Percentiles rank a stretch among this genome's conserved stretches.
Conservation (phyloP, 1,140 invertebrate genomes). For the Drosophila kohkoa region DNA sequence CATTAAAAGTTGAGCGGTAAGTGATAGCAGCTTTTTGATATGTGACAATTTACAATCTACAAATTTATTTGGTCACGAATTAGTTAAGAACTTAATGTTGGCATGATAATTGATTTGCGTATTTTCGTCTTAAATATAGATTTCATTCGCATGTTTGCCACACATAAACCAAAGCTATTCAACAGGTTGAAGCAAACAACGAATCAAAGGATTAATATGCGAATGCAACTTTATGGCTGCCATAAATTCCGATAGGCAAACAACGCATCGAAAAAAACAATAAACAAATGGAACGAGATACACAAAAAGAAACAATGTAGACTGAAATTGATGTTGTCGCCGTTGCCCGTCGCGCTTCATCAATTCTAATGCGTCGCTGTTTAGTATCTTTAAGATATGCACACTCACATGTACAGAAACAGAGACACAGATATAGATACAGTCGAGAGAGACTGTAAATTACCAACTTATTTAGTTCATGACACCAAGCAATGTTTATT, state of each 20-base stretch:
- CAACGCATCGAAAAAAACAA: constrained; percentile 38
- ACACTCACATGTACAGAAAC: constrained; percentile 27
- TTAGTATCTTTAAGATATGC: constrained; percentile 53
- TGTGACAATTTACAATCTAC: not conserved
- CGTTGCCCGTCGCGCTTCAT: constrained; percentile 44
- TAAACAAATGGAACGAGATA: constrained; percentile 56
- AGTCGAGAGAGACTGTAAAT: constrained; percentile 4
- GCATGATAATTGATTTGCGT: constrained; percentile 1
- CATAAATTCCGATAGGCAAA: constrained; percentile 5
- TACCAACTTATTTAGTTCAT: constrained; percentile 53
- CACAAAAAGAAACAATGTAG: constrained; percentile 43
- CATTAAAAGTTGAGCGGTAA: not conserved
- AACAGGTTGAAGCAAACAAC: not conserved
- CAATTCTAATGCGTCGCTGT: constrained; percentile 51
- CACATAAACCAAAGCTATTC: not conserved
- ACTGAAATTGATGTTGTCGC: constrained; percentile 55
- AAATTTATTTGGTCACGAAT: not conserved
- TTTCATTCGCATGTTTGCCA: not conserved
- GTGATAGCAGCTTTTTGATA: not conserved
- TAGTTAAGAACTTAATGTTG: not conserved
- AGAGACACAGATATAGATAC: not conserved
- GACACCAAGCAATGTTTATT: constrained; percentile 20
- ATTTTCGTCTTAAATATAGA: not conserved
- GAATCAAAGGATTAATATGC: not conserved
- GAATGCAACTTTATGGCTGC: constrained; percentile 1